phyloP scores from a whole-genome alignment of 1,140 invertebrate genomes.

The Halesus radiatus region DNA sequence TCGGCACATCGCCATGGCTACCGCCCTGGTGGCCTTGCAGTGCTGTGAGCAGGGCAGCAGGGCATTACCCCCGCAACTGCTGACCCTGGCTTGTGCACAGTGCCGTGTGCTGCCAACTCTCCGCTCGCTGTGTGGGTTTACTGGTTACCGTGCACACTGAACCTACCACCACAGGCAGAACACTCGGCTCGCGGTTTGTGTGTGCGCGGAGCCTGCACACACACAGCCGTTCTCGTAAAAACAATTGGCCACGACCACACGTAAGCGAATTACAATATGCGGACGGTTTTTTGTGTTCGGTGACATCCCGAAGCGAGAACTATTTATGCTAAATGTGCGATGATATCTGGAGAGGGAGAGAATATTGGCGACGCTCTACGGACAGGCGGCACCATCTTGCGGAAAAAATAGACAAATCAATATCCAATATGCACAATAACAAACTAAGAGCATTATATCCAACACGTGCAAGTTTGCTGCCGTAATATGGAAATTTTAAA shows the following conservation, averaged over 20 bases:
- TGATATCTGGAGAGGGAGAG: conserved; percentile 18
- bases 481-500: too few species aligned
- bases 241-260: conserved; percentile 39
- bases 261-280: conserved; percentile 35
- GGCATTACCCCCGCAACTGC: conserved; percentile 56
- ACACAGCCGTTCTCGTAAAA: conserved; percentile 5
- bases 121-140: not conserved
- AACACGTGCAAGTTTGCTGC: too few species aligned
- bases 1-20: conserved; percentile 47
- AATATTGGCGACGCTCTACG: not conserved
- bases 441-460: too few species aligned
- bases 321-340: conserved; percentile 34
- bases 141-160: conserved; percentile 12
- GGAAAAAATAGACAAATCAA: not conserved
- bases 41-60: conserved; percentile 55
- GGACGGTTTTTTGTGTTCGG: conserved; percentile 36
- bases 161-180: not conserved
- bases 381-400: not conserved
- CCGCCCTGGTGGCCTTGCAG: conserved; percentile 58
- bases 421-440: too few species aligned
- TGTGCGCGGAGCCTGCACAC: conserved; percentile 13
- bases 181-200: too few species aligned
- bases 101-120: conserved; percentile 42
- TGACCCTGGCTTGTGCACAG: conserved; percentile 57
- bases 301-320: conserved; percentile 33